Evolutionary conservation across 2,797 vertebrate genomes (phyloP).

Genomic region (Nasua narica): DNA sequence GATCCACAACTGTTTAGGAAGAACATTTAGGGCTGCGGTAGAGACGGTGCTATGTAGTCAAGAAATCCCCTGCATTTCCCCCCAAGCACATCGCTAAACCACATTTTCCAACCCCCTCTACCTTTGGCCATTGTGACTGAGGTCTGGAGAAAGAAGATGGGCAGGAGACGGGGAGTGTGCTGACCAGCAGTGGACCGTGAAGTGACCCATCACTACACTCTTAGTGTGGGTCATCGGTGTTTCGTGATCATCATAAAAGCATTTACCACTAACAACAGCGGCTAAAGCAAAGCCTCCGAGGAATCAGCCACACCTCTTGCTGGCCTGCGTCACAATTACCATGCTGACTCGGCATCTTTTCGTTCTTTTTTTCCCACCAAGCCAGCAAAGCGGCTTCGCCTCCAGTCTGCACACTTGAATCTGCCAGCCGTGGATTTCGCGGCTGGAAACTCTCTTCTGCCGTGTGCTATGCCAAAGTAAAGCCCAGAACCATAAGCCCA

Average conservation of each 20-base stretch:
- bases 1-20: background rate
- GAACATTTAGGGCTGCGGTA: background rate
- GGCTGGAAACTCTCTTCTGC: background rate
- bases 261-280: background rate
- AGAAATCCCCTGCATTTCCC: background rate
- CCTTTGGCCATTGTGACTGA: no score
- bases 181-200: background rate
- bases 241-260: background rate
- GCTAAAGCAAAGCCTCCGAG: background rate
- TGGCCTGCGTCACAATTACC: background rate
- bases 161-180: background rate
- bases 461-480: background rate
- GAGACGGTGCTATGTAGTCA: background rate
- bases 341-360: background rate
- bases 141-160: background rate
- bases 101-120: background rate
- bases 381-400: background rate
- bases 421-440: background rate
- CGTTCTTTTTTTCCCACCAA: background rate
- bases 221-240: background rate
- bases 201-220: background rate
- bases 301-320: background rate
- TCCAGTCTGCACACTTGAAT: background rate
- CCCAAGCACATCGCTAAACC: background rate
- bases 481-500: background rate